Conservation (phyloP, 35 echinoderm and acorn worm genomes). For the Chiridota heheva region DNA sequence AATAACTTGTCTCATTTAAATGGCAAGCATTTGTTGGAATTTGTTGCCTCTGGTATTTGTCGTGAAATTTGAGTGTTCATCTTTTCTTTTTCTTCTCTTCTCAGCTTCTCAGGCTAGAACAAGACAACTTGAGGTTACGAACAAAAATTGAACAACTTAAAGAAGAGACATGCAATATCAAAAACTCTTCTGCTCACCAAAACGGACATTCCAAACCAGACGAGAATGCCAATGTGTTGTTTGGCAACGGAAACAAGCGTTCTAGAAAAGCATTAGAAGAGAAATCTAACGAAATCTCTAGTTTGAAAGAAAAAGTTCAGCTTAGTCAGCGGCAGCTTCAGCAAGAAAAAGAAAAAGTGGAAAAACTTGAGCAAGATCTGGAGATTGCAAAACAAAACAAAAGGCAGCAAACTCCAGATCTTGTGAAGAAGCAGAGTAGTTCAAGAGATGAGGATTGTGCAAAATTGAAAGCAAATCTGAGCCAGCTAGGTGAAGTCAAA, state of each 20-base stretch:
- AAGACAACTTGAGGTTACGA: slow-evolving; percentile 23
- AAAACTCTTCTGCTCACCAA: slow-evolving; percentile 10
- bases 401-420: slow-evolving; percentile 38
- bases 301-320: slow-evolving; percentile 18
- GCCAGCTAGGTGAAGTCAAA: slow-evolving; percentile 39
- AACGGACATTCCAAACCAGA: background rate
- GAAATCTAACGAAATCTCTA: slow-evolving; percentile 16
- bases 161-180: slow-evolving; percentile 3
- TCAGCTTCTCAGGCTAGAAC: slow-evolving; percentile 10
- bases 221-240: background rate
- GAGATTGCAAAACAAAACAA: background rate
- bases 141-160: slow-evolving; percentile 2
- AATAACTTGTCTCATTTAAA: no score
- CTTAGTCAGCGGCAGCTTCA: slow-evolving; percentile 2
- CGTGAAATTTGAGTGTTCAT: no score
- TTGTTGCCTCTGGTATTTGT: no score
- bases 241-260: background rate
- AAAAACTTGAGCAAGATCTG: slow-evolving; percentile 23
- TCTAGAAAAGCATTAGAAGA: background rate
- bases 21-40: no score
- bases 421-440: slow-evolving; percentile 42
- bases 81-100: background rate
- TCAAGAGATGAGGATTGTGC: background rate
- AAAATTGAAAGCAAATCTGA: slow-evolving; percentile 37
- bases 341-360: slow-evolving; percentile 24